These are phyloP conservation scores for Toxotes chatareus DNA, from an alignment of 2,113 vertebrate genomes.

Conservation along the genomic window DNA sequence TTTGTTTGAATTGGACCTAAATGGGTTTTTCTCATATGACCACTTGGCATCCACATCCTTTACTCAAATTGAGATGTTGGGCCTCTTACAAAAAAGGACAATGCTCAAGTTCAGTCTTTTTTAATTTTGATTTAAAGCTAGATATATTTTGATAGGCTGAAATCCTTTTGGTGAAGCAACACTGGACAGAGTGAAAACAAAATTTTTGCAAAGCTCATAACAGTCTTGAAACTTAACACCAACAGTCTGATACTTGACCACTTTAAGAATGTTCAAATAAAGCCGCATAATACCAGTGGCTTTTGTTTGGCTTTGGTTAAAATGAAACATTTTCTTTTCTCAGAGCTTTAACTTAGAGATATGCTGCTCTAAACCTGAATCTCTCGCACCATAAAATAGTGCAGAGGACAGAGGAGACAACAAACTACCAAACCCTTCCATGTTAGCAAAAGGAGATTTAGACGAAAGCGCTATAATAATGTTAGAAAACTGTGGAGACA, in stretches of 20 bases:
- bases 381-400: not conserved
- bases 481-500: conserved; percentile 1
- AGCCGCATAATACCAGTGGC: conserved; percentile 28
- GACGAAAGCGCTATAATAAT: conserved; percentile 15
- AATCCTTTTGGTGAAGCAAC: conserved; percentile 35
- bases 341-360: conserved; percentile 11
- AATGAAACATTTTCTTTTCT: conserved; percentile 29
- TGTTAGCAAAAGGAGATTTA: not conserved
- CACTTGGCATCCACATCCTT: conserved; percentile 61
- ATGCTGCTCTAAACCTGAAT: conserved; percentile 5
- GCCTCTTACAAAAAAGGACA: conserved; percentile 46
- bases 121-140: conserved; percentile 44
- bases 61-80: conserved; percentile 60
- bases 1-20: conserved; percentile 78
- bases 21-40: conserved; percentile 63
- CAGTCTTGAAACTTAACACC: conserved; percentile 42
- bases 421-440: not conserved
- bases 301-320: conserved; percentile 52
- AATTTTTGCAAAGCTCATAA: conserved; percentile 41
- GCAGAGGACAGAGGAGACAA: not conserved
- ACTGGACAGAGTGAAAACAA: conserved; percentile 42
- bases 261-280: conserved; percentile 37
- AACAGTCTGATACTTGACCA: conserved; percentile 9
- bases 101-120: conserved; percentile 38
- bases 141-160: conserved; percentile 51